These are phyloP conservation scores for Corvus hawaiiensis DNA, from an alignment of 2,113 vertebrate genomes.

Conservation along the genomic window DNA sequence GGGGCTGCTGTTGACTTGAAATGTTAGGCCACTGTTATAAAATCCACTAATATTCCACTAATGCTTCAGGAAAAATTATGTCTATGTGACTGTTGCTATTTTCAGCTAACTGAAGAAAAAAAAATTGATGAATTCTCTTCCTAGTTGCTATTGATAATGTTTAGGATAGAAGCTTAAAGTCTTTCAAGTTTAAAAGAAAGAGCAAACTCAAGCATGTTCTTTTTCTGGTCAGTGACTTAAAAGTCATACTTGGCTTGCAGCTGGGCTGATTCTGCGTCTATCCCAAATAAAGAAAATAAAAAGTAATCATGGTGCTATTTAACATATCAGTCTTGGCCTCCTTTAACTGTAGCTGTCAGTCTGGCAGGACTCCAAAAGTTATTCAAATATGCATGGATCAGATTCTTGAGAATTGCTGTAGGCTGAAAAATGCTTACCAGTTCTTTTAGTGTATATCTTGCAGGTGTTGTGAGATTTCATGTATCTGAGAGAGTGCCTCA, in stretches of 20 bases:
- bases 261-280: background rate
- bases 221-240: background rate
- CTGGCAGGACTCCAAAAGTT: background rate
- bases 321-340: background rate
- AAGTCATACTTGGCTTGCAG: background rate
- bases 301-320: background rate
- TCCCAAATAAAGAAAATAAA: background rate
- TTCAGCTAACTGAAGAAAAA: background rate
- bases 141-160: background rate
- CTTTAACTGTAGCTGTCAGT: background rate
- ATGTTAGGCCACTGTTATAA: background rate
- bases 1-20: background rate
- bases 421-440: background rate
- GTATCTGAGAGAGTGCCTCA: background rate
- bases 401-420: background rate
- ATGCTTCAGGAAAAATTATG: background rate
- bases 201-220: background rate
- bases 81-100: background rate
- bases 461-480: background rate
- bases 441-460: background rate
- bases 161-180: background rate
- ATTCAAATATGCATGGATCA: background rate
- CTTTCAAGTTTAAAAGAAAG: background rate
- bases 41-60: background rate
- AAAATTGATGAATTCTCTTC: background rate